Conservation (phyloP, 2,888 invertebrate genomes). For the Belgica antarctica region DNA sequence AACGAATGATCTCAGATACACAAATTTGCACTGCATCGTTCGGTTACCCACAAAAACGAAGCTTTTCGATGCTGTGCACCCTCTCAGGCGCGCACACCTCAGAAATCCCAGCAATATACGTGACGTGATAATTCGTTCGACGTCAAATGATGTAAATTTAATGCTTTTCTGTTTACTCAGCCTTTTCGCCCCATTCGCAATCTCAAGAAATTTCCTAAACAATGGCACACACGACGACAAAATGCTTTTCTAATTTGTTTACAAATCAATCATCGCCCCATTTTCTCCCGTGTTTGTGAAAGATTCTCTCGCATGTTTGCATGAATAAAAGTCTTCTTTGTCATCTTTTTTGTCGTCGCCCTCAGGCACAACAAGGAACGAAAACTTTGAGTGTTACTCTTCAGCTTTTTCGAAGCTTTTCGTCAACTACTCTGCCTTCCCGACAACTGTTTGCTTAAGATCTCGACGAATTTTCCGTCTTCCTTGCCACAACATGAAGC, state of each 20-base stretch:
- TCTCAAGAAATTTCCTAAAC: neutral
- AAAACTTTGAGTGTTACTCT: too few relatives aligned
- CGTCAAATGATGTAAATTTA: neutral
- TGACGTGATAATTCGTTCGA: neutral
- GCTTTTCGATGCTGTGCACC: too few relatives aligned
- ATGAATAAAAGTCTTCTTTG: too few relatives aligned
- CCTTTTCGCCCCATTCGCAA: neutral
- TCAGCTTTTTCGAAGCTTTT: neutral
- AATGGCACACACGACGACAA: neutral
- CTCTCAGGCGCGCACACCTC: too few relatives aligned
- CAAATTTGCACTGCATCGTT: too few relatives aligned
- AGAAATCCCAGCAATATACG: neutral
- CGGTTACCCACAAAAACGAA: too few relatives aligned
- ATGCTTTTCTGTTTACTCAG: neutral
- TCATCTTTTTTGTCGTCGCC: neutral
- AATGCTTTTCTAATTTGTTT: constrained; percentile 38
- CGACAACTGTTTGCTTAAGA: neutral
- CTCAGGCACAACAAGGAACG: neutral
- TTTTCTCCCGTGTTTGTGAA: constrained; percentile 8
- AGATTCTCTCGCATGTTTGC: constrained; percentile 17
- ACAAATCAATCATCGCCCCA: constrained; percentile 39
- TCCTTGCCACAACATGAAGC: neutral
- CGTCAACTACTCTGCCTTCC: neutral
- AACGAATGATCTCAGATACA: too few relatives aligned
- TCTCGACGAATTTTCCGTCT: neutral